Conservation (phyloP, 2,888 invertebrate species). For the Dicyrtomina minuta region DNA sequence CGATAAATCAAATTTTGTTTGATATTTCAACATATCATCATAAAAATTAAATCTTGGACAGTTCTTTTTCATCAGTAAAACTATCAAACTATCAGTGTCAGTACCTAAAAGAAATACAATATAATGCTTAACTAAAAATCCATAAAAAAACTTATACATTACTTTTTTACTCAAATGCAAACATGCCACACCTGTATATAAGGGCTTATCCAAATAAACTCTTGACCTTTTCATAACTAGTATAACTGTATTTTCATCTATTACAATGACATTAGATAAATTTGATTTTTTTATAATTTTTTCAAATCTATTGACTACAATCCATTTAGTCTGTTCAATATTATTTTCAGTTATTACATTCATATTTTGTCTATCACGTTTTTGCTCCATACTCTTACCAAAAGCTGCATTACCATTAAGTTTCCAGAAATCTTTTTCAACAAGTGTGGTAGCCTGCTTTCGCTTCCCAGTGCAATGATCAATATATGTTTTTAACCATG, state of each 20-base stretch:
- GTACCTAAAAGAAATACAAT: conserved; percentile 29
- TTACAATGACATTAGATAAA: conserved; percentile 31
- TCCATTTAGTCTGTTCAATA: no score
- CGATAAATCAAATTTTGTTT: conserved; percentile 45
- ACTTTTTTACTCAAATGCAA: conserved; percentile 51
- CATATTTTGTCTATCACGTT: not conserved
- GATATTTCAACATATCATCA: conserved; percentile 22
- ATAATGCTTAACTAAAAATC: conserved; percentile 45
- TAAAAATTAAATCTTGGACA: conserved; percentile 45
- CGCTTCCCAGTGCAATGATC: conserved; percentile 50
- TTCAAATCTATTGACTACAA: no score
- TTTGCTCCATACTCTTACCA: conserved; percentile 54
- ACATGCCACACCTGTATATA: conserved; percentile 51
- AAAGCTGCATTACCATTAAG: conserved; percentile 55
- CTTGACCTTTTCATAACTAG: conserved; percentile 38
- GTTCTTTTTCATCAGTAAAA: no score
- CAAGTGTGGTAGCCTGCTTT: conserved; percentile 51
- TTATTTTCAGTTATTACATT: not conserved
- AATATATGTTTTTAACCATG: conserved; percentile 53
- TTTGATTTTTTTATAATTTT: not conserved
- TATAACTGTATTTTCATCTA: conserved; percentile 48
- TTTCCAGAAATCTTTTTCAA: conserved; percentile 55
- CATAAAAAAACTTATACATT: conserved; percentile 53
- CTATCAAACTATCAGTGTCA: not conserved
- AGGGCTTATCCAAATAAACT: conserved; percentile 44